Evolutionary conservation across 2,113 vertebrate species (phyloP).

Genomic region (Neogale vison): DNA sequence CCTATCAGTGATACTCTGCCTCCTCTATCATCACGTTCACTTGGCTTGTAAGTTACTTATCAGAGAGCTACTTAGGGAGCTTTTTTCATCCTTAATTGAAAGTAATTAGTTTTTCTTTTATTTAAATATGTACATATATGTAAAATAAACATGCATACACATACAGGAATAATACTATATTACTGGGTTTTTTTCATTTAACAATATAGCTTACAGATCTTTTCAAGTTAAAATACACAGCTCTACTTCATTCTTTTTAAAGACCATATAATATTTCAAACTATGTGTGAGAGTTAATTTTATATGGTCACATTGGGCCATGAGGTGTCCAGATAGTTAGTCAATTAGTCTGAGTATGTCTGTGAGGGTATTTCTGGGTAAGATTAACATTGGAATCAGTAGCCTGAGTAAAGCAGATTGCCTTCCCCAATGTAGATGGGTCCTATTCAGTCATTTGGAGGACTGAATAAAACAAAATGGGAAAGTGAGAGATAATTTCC

Average conservation of each 20-base stretch:
- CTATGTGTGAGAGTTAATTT: background rate
- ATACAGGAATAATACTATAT: background rate
- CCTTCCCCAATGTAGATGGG: background rate
- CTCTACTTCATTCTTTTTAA: background rate
- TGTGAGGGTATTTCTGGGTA: background rate
- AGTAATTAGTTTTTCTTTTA: background rate
- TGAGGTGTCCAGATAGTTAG: background rate
- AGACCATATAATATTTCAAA: background rate
- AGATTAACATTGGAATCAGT: background rate
- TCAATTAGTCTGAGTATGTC: background rate
- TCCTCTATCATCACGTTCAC: background rate
- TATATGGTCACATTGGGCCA: background rate
- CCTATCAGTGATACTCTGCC: background rate
- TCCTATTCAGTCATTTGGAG: background rate
- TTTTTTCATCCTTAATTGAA: slow-evolving; percentile 19
- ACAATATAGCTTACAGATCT: background rate
- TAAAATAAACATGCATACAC: background rate
- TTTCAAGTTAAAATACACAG: background rate
- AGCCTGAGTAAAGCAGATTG: background rate
- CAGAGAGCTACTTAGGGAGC: background rate
- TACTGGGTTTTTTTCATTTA: background rate
- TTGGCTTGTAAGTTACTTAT: slow-evolving; percentile 1
- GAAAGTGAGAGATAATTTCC: background rate
- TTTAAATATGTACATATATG: background rate
- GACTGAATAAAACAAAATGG: background rate